A percentile compares a stretch with the other conserved stretches of the same genome.
Evolutionary conservation across 1,140 invertebrate species (phyloP).

Genomic region (Drosophila miranda): DNA sequence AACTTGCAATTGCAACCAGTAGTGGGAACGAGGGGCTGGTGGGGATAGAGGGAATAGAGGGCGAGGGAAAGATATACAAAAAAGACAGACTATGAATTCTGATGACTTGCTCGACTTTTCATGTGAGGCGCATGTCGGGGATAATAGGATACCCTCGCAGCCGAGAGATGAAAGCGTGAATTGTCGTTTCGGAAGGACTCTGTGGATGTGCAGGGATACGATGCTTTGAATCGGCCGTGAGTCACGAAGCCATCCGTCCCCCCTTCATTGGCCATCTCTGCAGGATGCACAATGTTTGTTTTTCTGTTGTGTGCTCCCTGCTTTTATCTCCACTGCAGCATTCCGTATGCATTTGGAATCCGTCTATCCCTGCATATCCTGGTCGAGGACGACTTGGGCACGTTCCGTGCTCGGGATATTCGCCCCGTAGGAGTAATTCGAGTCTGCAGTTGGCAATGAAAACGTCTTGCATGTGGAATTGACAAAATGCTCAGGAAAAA

Average conservation of each 20-base stretch:
- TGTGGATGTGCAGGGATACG: too few species aligned
- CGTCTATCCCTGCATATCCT: constrained; percentile 38
- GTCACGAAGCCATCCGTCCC: constrained; percentile 13
- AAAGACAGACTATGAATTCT: constrained; percentile 50
- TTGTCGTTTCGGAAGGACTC: background rate
- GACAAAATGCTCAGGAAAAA: constrained; percentile 32
- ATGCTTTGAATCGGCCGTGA: background rate
- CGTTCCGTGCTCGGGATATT: constrained; percentile 50
- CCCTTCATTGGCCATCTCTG: constrained; percentile 16
- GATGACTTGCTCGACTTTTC: constrained; percentile 52
- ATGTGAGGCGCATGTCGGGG: constrained; percentile 29
- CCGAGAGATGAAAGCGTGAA: constrained; percentile 23
- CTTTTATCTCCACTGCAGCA: constrained; percentile 35
- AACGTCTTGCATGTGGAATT: constrained; percentile 56
- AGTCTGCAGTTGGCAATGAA: constrained; percentile 56
- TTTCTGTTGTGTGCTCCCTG: constrained; percentile 39
- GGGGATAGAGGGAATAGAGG: background rate
- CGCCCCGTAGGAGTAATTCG: constrained; percentile 54
- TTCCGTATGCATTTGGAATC: constrained; percentile 53
- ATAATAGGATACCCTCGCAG: constrained; percentile 1
- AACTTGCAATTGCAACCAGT: constrained; percentile 56
- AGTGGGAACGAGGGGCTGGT: background rate
- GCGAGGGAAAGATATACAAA: constrained; percentile 28
- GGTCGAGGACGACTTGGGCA: constrained; percentile 39
- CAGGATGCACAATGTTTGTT: constrained; percentile 29